Evolutionary conservation across 2,888 invertebrate species (phyloP).

Genomic region (Alentia gelatinosa): DNA sequence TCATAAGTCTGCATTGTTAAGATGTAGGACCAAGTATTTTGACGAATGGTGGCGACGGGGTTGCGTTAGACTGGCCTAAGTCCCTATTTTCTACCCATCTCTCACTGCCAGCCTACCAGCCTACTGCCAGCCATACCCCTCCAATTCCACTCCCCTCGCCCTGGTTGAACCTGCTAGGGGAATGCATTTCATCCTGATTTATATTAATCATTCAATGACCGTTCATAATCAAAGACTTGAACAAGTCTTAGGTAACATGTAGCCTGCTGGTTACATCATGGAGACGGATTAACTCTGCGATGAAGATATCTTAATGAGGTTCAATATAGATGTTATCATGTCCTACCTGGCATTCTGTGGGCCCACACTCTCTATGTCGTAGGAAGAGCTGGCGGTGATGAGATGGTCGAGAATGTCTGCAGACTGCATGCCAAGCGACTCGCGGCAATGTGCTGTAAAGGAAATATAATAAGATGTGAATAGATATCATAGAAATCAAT

Average conservation of each 20-base stretch:
- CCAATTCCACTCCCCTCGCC: too few relatives aligned
- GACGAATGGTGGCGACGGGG: too few relatives aligned
- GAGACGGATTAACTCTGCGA: too few relatives aligned
- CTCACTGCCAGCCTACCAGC: too few relatives aligned
- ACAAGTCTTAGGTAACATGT: neutral
- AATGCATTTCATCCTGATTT: too few relatives aligned
- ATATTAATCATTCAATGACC: too few relatives aligned
- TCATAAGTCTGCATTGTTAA: too few relatives aligned
- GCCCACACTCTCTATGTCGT: conserved; percentile 91
- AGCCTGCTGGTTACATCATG: neutral
- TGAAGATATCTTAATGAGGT: neutral
- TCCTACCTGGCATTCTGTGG: conserved; percentile 92
- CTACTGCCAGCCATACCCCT: neutral
- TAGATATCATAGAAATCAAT: neutral
- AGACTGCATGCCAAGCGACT: conserved; percentile 92
- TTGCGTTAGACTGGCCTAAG: too few relatives aligned
- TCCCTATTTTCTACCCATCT: too few relatives aligned
- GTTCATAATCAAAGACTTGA: too few relatives aligned
- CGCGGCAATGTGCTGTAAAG: conserved; percentile 89
- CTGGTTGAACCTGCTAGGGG: too few relatives aligned
- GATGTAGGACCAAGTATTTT: too few relatives aligned
- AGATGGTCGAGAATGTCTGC: conserved; percentile 89
- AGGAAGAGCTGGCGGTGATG: conserved; percentile 91
- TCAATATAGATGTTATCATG: neutral
- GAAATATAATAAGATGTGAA: neutral